Evolutionary conservation across 2,888 invertebrate species (phyloP).

Genomic region (Melangyna quadrimaculata): DNA sequence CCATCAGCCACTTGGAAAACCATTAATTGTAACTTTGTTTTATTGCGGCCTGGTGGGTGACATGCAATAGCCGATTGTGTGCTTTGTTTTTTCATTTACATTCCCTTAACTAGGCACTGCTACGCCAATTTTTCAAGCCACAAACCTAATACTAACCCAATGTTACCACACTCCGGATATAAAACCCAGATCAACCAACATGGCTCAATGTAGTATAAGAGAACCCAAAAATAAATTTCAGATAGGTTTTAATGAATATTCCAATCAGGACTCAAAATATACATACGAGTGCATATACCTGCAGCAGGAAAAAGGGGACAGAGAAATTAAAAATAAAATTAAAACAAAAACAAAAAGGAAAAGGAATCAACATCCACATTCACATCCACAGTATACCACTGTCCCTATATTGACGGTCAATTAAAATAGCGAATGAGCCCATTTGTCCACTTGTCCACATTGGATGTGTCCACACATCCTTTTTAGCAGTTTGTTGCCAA

Average conservation of each 20-base stretch:
- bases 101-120: not conserved
- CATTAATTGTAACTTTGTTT: conserved; percentile 53
- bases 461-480: conserved; percentile 59
- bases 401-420: conserved; percentile 62
- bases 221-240: conserved; percentile 20
- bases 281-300: no score
- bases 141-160: conserved; percentile 43
- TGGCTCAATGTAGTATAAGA: not conserved
- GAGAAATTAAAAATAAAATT: conserved; percentile 7
- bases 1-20: conserved; percentile 10
- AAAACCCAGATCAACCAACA: conserved; percentile 22
- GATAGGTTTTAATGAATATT: conserved; percentile 22
- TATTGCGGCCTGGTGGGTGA: conserved; percentile 19
- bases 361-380: not conserved
- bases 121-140: conserved; percentile 46
- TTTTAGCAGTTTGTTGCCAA: conserved; percentile 48
- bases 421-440: conserved; percentile 62
- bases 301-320: not conserved
- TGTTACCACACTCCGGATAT: conserved; percentile 16
- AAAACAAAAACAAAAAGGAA: not conserved
- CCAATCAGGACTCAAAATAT: not conserved
- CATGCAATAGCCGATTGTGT: not conserved
- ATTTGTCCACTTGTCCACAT: conserved; percentile 65
- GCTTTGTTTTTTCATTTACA: not conserved
- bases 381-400: not conserved